Base-by-base conservation (phyloP, 1,140 invertebrate genomes). In the Platorchestia sp. region DNA sequence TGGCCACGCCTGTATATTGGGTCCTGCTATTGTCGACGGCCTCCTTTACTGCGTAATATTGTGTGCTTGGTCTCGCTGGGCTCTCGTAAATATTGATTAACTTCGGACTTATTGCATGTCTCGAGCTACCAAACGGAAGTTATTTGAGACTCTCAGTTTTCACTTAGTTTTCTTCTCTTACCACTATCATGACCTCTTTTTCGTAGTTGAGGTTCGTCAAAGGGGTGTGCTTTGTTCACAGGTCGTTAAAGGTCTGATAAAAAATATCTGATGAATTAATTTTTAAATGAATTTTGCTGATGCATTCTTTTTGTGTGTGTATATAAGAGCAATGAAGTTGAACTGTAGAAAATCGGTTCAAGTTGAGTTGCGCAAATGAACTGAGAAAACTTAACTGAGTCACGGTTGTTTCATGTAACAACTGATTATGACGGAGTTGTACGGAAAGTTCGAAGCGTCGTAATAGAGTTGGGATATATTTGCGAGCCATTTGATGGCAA, bases 21-120 rank as follows among this genome's bases (percentile, higher is more conserved):
- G 27, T 14, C 27, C 14, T 36, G 59, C 59, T 75, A 75, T 75
- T 89, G 87, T 89, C 87, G n/a, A 22, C 43, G 87, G 86, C 43
- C 87, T 42, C n/a, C 87, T 44, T 89, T 89, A 42, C 87, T 43
- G 43, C 43, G 87, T 89, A 43, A 42, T 89, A 89, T 89, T 89
- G n/a, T 89, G 41, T 89, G 87, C 41, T 89, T 75, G 59, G 59
- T 75, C 59, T 22, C 36, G 87, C 87, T 42, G 41, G 10, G 41
- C 87, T 41, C 36, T 44, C n/a, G 87, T 89, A 89, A 89, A 89
- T 89, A 89, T 89, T 89, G 87, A 89, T 89, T 89, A 42, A 89
- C 43, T 44, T 89, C 87, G 6, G 42, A 42, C 41, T 89, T 89
- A 89, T 41, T 89, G 87, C 41, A 89, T 41, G 36, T 44, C 87